Conservation (phyloP, 1,140 invertebrate species). For the Campoletis sonorensis region DNA sequence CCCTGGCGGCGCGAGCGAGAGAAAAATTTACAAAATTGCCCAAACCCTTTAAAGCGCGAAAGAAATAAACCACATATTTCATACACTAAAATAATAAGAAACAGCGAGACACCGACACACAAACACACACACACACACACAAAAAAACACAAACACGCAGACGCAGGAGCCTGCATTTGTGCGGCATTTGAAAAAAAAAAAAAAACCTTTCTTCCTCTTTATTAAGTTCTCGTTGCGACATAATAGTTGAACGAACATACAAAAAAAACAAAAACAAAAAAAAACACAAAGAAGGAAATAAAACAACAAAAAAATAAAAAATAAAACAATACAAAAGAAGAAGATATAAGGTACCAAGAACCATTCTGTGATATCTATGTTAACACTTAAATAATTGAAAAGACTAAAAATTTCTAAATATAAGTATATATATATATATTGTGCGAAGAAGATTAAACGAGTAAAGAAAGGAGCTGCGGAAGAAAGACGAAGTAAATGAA, state of each 20-base stretch:
- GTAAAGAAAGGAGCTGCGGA: not conserved
- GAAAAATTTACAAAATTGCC: not conserved
- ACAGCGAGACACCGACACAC: too few relatives aligned
- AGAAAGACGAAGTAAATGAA: constrained; percentile 24
- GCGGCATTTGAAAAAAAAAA: constrained; percentile 65
- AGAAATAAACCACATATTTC: constrained; percentile 49
- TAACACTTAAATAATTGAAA: constrained; percentile 77
- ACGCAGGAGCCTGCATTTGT: constrained; percentile 64
- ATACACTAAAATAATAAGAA: too few relatives aligned
- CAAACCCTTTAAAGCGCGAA: constrained; percentile 2
- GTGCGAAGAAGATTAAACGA: constrained; percentile 39
- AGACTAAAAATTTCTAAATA: constrained; percentile 75
- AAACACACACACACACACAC: too few relatives aligned
- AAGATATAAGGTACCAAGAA: constrained; percentile 77
- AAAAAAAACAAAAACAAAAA: too few relatives aligned
- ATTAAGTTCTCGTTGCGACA: constrained; percentile 70
- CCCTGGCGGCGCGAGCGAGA: not conserved
- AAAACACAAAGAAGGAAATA: too few relatives aligned
- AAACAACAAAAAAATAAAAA: constrained; percentile 28
- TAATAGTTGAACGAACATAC: constrained; percentile 57
- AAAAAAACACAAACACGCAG: not conserved
- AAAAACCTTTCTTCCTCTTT: constrained; percentile 68
- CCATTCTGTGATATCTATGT: constrained; percentile 78
- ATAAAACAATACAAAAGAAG: constrained; percentile 58
- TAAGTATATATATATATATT: constrained; percentile 57